phyloP scores from a whole-genome alignment of 1,140 invertebrate species.

The Pseudachorutes palmiensis region DNA sequence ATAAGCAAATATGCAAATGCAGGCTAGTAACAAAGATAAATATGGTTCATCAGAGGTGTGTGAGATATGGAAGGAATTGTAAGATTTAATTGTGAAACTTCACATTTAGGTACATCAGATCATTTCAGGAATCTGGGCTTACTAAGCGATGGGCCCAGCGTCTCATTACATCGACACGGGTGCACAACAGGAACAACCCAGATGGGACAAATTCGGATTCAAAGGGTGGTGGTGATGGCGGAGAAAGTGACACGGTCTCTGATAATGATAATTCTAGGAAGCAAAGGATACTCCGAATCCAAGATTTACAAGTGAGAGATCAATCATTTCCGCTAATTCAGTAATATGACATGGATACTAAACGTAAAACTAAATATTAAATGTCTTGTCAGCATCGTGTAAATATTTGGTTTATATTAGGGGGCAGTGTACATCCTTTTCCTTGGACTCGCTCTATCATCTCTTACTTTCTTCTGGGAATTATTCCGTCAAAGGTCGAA shows the following conservation, averaged over 20 bases:
- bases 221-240: constrained; percentile 13
- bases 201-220: background rate
- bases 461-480: constrained; percentile 22
- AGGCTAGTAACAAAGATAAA: too few species aligned
- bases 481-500: background rate
- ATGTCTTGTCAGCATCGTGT: background rate
- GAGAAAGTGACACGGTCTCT: background rate
- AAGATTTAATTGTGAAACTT: too few species aligned
- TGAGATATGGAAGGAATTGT: too few species aligned
- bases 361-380: background rate
- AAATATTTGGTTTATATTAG: constrained; percentile 21
- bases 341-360: too few species aligned
- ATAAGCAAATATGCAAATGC: too few species aligned
- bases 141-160: constrained; percentile 61
- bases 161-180: constrained; percentile 22
- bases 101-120: constrained; percentile 43
- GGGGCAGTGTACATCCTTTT: constrained; percentile 29
- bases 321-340: too few species aligned
- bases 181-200: constrained; percentile 27
- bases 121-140: constrained; percentile 63
- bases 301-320: constrained; percentile 30
- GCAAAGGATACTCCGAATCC: constrained; percentile 23
- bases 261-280: constrained; percentile 15
- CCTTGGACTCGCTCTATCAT: constrained; percentile 25
- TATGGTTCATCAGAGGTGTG: too few species aligned